A percentile compares a stretch with the other conserved stretches of the same genome.
phyloP scores from a whole-genome alignment of 1,140 invertebrate genomes.

The Hyphantria cunea region DNA sequence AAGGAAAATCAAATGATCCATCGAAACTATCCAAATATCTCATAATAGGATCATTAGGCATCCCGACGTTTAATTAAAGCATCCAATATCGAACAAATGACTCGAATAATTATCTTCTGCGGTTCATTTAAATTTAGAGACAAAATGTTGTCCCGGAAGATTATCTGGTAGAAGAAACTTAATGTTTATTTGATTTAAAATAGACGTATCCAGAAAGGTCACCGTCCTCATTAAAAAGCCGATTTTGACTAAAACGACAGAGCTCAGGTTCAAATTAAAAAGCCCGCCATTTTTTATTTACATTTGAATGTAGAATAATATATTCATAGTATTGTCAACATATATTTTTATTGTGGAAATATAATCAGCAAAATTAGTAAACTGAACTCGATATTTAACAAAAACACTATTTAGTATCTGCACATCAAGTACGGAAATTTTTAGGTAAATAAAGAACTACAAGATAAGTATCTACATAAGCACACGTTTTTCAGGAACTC shows the following conservation, averaged over 20 bases:
- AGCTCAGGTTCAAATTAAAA: too few relatives aligned
- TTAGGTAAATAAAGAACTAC: too few relatives aligned
- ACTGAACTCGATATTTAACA: too few relatives aligned
- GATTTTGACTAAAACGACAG: background rate
- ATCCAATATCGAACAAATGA: constrained; percentile 30
- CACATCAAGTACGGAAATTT: too few relatives aligned
- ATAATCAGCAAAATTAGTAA: too few relatives aligned
- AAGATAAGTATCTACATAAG: too few relatives aligned
- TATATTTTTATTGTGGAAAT: background rate
- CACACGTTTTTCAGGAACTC: background rate
- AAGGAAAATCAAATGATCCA: background rate
- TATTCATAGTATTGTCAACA: too few relatives aligned
- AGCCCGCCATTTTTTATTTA: too few relatives aligned
- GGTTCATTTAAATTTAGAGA: constrained; percentile 28
- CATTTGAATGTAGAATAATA: too few relatives aligned
- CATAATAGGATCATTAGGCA: constrained; percentile 20
- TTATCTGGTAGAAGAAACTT: constrained; percentile 12
- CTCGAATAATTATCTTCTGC: constrained; percentile 28
- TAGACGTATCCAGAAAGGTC: background rate
- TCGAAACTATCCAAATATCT: constrained; percentile 6
- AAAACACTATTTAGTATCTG: too few relatives aligned
- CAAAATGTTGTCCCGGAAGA: constrained; percentile 14
- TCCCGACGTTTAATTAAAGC: constrained; percentile 28
- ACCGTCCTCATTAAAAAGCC: background rate
- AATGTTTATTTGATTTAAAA: constrained; percentile 5